phyloP scores from a whole-genome alignment of 2,113 vertebrate genomes.

The Orthonyx spaldingii region DNA sequence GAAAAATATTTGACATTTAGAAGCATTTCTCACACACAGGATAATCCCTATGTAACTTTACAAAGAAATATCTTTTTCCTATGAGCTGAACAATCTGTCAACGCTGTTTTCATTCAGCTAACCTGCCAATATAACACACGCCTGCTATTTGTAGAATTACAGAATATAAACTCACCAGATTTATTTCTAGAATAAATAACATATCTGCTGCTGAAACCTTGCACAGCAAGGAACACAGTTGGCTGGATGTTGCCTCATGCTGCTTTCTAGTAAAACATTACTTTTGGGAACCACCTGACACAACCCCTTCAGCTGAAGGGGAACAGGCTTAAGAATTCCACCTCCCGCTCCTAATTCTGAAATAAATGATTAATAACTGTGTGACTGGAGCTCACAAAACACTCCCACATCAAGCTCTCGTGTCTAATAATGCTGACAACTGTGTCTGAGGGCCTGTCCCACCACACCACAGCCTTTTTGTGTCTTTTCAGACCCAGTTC shows the following conservation, averaged over 20 bases:
- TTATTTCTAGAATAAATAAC: background rate
- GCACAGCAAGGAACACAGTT: background rate
- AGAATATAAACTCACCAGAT: background rate
- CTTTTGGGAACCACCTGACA: background rate
- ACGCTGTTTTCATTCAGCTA: background rate
- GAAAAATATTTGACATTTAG: background rate
- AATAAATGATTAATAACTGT: background rate
- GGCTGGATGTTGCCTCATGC: background rate
- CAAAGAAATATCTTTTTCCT: background rate
- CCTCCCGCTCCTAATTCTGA: background rate
- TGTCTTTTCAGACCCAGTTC: background rate
- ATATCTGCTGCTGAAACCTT: background rate
- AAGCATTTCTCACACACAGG: background rate
- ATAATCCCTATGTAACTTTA: background rate
- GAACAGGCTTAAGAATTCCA: background rate
- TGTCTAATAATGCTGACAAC: background rate
- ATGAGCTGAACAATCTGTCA: background rate
- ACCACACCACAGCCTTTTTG: background rate
- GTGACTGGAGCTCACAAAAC: background rate
- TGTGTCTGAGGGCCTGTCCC: background rate
- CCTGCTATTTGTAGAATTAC: background rate
- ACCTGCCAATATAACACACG: background rate
- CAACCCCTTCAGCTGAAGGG: background rate
- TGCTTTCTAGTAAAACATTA: background rate
- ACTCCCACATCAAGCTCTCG: background rate